A percentile compares a stretch with the other conserved stretches of the same genome.
Conservation (phyloP, 2,113 vertebrate genomes). For the Sula dactylatra region DNA sequence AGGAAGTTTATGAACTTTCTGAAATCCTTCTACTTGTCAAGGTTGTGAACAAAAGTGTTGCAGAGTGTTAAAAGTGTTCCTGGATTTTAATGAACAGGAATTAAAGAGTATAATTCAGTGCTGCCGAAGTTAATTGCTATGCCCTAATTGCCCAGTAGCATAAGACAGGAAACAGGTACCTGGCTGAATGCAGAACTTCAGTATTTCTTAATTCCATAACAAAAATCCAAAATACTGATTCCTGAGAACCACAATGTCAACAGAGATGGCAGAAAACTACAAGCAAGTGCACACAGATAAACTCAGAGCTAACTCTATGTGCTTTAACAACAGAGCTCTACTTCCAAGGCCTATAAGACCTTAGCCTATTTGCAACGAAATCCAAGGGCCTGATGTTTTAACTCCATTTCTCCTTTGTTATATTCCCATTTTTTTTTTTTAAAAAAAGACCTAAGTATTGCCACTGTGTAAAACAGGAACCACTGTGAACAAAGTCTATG, state of each 20-base stretch:
- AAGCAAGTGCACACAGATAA: neutral
- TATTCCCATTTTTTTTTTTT: neutral
- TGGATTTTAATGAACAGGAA: slow-evolving; percentile 31
- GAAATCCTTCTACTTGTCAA: slow-evolving; percentile 22
- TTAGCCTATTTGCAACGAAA: neutral
- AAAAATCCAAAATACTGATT: neutral
- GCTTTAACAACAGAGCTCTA: neutral
- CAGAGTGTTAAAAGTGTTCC: neutral
- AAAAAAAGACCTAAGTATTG: neutral
- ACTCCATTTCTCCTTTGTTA: neutral
- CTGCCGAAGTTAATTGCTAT: neutral
- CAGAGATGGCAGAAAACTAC: neutral
- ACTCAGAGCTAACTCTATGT: neutral
- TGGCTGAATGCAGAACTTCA: neutral
- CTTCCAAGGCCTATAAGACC: neutral
- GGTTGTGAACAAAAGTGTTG: neutral
- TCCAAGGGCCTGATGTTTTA: neutral
- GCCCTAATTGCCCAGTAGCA: neutral
- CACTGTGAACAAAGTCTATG: neutral
- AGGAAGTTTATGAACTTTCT: slow-evolving; percentile 40
- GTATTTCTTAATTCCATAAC: neutral
- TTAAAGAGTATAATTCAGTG: neutral
- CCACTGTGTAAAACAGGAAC: neutral
- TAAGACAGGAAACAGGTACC: neutral
- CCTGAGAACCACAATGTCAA: neutral